Conservation (phyloP, 2,113 vertebrate species). For the Pseudorectes ferrugineus region DNA sequence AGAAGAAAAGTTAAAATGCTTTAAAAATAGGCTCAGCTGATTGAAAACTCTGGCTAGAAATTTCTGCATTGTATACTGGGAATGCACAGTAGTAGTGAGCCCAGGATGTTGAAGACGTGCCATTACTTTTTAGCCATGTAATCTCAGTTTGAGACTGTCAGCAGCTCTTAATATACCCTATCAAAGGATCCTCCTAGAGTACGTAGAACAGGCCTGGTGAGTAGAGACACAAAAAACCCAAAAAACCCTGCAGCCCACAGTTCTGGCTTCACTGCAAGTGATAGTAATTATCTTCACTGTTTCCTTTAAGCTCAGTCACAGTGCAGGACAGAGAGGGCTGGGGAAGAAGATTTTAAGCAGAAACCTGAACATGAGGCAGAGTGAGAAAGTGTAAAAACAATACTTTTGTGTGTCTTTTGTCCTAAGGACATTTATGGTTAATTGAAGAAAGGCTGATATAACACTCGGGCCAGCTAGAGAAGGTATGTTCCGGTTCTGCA, state of each 20-base stretch:
- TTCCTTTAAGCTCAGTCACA: background rate
- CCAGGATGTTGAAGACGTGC: background rate
- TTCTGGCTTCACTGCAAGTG: background rate
- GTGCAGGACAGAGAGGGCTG: background rate
- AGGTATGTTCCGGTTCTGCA: background rate
- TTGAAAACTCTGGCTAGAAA: background rate
- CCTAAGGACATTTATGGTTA: background rate
- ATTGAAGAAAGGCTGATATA: background rate
- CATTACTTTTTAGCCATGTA: background rate
- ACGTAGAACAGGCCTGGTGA: background rate
- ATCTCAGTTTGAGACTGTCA: background rate
- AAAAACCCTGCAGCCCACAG: background rate
- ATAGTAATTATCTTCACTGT: background rate
- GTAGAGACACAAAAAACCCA: background rate
- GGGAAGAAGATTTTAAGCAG: background rate
- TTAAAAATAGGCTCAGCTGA: background rate
- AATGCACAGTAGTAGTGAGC: background rate
- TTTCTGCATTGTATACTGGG: background rate
- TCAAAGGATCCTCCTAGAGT: background rate
- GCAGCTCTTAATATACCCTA: background rate
- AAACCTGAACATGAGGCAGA: background rate
- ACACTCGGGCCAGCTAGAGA: background rate
- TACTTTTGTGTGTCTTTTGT: background rate
- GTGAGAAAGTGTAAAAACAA: background rate
- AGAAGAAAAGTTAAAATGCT: background rate